Conservation (phyloP, 2,797 vertebrate species). For the Hydrolagus colliei region DNA sequence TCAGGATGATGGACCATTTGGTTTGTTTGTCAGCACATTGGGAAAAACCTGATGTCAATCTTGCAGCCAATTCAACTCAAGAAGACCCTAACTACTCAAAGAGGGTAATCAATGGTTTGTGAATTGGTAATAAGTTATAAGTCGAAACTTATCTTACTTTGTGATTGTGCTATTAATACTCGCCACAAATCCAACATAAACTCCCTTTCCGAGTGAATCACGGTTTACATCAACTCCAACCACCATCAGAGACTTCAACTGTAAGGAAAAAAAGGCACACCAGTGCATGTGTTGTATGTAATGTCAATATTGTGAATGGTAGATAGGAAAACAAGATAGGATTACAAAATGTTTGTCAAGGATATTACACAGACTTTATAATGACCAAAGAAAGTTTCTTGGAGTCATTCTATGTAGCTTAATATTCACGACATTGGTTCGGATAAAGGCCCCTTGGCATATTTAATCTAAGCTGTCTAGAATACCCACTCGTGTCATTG, state of each 20-base stretch:
- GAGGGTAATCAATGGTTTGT: no score
- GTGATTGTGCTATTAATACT: conserved; percentile 47
- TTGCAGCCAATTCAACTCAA: no score
- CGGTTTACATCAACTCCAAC: conserved; percentile 45
- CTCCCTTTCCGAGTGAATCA: conserved; percentile 40
- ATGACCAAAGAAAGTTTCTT: background rate
- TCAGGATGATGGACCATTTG: no score
- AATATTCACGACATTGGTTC: no score
- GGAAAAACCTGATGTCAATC: no score
- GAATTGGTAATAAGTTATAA: background rate
- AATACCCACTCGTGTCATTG: no score
- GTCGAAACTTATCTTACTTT: conserved; percentile 44
- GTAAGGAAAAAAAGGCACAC: conserved; percentile 32
- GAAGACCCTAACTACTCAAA: no score
- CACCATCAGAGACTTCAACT: conserved; percentile 49
- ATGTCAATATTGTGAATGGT: background rate
- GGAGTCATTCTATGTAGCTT: no score
- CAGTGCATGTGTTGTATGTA: background rate
- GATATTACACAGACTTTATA: background rate
- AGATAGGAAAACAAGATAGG: background rate
- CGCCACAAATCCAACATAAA: conserved; percentile 48
- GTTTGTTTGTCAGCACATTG: no score
- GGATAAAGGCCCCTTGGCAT: no score
- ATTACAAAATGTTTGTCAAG: background rate
- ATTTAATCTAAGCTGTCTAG: no score